A percentile compares a stretch with the other conserved stretches of the same genome.
Conservation (phyloP, 2,797 vertebrate genomes). For the Ctenopoma multispine region DNA sequence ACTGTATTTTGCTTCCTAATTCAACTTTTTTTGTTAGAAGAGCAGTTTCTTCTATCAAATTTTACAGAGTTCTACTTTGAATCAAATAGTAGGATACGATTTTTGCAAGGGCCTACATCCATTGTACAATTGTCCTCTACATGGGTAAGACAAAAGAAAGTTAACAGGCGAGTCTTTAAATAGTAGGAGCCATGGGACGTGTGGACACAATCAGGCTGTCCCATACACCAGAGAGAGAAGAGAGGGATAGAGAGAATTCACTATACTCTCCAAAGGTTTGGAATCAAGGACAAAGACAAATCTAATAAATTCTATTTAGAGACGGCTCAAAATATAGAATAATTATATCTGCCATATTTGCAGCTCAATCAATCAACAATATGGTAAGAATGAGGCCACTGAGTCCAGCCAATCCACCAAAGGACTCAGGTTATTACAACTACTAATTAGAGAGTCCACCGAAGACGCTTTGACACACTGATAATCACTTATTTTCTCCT, state of each 20-base stretch:
- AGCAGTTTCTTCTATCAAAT: slow-evolving; percentile 1
- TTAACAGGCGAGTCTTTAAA: slow-evolving; percentile 80
- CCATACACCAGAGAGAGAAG: slow-evolving; percentile 76
- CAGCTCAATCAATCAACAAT: slow-evolving; percentile 84
- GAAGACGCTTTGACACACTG: slow-evolving; percentile 36
- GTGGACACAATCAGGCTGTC: slow-evolving; percentile 85
- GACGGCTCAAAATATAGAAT: slow-evolving; percentile 83
- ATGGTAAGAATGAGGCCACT: slow-evolving; percentile 77
- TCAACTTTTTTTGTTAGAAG: slow-evolving; percentile 13
- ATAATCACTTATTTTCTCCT: slow-evolving; percentile 70
- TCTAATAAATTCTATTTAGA: slow-evolving; percentile 86
- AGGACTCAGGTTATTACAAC: slow-evolving; percentile 78
- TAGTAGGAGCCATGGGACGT: slow-evolving; percentile 79
- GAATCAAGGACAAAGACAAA: slow-evolving; percentile 83
- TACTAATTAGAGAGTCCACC: slow-evolving; percentile 74
- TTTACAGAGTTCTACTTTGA: not conserved
- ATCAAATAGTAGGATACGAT: slow-evolving; percentile 10
- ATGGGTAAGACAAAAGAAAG: slow-evolving; percentile 75
- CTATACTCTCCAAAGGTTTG: slow-evolving; percentile 77
- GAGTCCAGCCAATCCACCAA: slow-evolving; percentile 72
- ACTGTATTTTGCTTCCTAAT: not conserved
- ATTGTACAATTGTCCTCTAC: slow-evolving; percentile 63
- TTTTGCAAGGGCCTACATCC: slow-evolving; percentile 49
- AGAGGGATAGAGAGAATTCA: slow-evolving; percentile 69
- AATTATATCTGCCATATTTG: slow-evolving; percentile 83